Evolutionary conservation across 2,888 invertebrate genomes (phyloP), one percentile per base, ranked within the genome.

Genomic region (Branchellion lobata): DNA sequence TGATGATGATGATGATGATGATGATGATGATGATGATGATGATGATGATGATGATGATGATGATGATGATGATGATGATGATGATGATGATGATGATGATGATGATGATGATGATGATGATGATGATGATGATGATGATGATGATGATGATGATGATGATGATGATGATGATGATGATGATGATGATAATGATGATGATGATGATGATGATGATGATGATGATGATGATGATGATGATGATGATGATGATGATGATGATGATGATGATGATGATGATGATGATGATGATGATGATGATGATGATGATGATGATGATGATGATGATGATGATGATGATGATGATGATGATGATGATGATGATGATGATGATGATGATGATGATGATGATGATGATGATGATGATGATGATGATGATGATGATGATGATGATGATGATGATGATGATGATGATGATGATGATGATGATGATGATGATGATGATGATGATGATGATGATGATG

Each of bases 401-500:
- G 69, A 24, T 69, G 69, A 69, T 5, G n/a, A 34, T 36, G 73
- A 34, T 73, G 34, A 34, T 36, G 73, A 34, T 33, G 73, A 73
- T 33, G 36, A 34, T 5, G 73, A 73, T 33, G 73, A 73, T 5
- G 73, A 73, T 73, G 36, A 34, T 34, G 73, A 73, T 34, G 36
- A 34, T 34, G 73, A 73, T 73, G 73, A 73, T 34, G 73, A 73
- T 73, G 8, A 34, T 34, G 73, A 73, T 73, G 73, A 73, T 34
- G 73, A 73, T 73, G 36, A 34, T n/a, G 73, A 73, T 40, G 36
- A 34, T n/a, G 73, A 73, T n/a, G 73, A 73, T n/a, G 73, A 73
- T 73, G 47, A 73, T 29, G 71, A 2, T 33, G 31, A 29, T 71
- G 71, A 71, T 21, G 31, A 29, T 29, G 71, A 71, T 33, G 71